Evolutionary conservation across 2,888 invertebrate genomes (phyloP), one percentile per base, ranked within the genome.

Genomic region (Mechanitis mazaeus): DNA sequence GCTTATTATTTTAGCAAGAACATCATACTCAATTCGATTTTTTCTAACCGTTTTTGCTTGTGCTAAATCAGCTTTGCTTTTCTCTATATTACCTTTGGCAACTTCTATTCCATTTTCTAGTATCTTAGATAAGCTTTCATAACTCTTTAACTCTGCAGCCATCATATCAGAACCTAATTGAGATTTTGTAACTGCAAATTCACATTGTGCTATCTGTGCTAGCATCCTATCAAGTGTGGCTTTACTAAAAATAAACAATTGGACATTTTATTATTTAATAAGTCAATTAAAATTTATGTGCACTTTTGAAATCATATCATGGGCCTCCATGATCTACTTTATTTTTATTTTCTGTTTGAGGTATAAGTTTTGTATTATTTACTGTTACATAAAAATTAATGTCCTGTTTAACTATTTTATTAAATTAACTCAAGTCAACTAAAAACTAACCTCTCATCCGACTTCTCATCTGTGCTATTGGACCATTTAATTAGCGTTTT

Each of bases 1-100:
- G 70, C 94, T 95, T 66, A 98, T 98, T 0, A 97, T 94, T 80
- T 96, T 96, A 0, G 98, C 98, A 50, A 98, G 77, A 11, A 97
- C 94, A 88, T 98, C 97, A 85, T 98, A 98, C 80, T 98, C 97
- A 87, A 95, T 94, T 74, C 96, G 92, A 80, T 98, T 97, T 78
- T 96, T 96, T 12, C 98, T 92, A 35, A 97, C 94, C 69, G 95
- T 94, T 79, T 96, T 96, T 0, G 97, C 97, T 75, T 95, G 92
- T 54, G 94, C 92, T 6, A 97, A 84, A 72, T 96, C 96, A 6
- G 91, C 85, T 85, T 98, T 97, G 63, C 95, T 96, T 63, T 93
- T 93, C 65, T 95, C 94, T 70, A 98, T 97, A 69, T 95, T 94
- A 12, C 91, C 88, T 77, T 95, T 95, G 0, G 97, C 96, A 57